Conservation (phyloP, 1,140 invertebrate species). For the Ips nitidus region DNA sequence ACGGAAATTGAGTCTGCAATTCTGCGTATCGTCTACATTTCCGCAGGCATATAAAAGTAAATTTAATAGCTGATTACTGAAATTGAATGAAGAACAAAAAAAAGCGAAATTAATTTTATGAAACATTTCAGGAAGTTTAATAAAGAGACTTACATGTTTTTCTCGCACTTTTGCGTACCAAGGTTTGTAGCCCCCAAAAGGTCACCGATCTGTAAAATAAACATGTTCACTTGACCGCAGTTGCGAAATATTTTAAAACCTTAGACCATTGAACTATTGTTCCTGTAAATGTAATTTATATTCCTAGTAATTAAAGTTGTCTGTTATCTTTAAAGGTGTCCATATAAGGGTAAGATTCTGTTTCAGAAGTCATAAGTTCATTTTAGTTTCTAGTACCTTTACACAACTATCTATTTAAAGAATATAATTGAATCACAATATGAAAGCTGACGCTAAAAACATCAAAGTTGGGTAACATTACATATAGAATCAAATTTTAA, state of each 20-base stretch:
- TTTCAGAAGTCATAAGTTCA: background rate
- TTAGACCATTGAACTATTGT: constrained; percentile 16
- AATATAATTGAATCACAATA: background rate
- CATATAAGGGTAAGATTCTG: background rate
- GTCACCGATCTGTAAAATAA: constrained; percentile 27
- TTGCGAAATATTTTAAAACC: constrained; percentile 20
- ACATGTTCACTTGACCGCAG: constrained; percentile 15
- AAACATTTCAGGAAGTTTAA: background rate
- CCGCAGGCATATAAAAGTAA: constrained; percentile 35
- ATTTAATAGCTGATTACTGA: constrained; percentile 24
- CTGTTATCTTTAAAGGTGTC: background rate
- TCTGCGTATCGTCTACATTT: constrained; percentile 32
- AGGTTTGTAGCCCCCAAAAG: constrained; percentile 23
- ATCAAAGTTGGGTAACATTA: no score
- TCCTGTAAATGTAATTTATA: background rate
- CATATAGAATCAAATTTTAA: no score
- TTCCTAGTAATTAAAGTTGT: background rate
- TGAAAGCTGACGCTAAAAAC: background rate
- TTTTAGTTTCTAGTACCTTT: background rate
- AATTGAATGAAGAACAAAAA: background rate
- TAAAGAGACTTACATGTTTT: constrained; percentile 25
- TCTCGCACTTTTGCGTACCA: constrained; percentile 23
- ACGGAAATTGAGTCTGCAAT: constrained; percentile 23
- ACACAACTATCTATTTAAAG: background rate
- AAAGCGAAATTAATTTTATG: background rate